A percentile compares a stretch with the other conserved stretches of the same genome.
phyloP scores from a whole-genome alignment of 2,113 vertebrate genomes.

The Nesoenas mayeri region DNA sequence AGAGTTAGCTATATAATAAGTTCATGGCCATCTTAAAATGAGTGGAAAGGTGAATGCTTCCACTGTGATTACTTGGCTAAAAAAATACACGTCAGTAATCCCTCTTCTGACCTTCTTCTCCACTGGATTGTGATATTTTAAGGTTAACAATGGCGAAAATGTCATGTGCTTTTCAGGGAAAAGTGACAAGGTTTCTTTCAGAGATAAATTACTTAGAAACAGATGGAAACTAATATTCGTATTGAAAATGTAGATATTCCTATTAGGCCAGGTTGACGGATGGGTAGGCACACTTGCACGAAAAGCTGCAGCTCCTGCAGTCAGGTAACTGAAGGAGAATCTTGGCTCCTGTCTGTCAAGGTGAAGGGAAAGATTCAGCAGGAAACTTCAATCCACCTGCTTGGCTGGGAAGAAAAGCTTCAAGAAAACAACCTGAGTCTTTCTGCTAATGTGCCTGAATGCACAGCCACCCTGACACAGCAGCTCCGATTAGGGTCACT shows the following conservation, averaged over 20 bases:
- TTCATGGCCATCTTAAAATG: constrained; percentile 40
- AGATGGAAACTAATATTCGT: background rate
- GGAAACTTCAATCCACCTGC: background rate
- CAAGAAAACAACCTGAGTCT: background rate
- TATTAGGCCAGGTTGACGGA: background rate
- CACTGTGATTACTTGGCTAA: constrained; percentile 46
- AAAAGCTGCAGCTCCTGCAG: background rate
- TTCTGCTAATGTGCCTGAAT: background rate
- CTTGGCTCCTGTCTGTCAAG: background rate
- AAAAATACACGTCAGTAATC: background rate
- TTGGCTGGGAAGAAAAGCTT: background rate
- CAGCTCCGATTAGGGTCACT: background rate
- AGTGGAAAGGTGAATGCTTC: constrained; percentile 54
- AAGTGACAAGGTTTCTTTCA: background rate
- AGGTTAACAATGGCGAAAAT: background rate
- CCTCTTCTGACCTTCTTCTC: background rate
- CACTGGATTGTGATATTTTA: background rate
- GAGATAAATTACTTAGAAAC: background rate
- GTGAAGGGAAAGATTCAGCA: background rate
- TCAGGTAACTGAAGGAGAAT: background rate
- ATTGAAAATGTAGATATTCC: background rate
- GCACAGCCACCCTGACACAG: background rate
- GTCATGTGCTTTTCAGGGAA: background rate
- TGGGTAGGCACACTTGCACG: background rate
- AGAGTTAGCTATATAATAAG: constrained; percentile 9